Base-by-base conservation (phyloP, 2,888 invertebrate genomes). In the Caenorhabditis sp. region DNA sequence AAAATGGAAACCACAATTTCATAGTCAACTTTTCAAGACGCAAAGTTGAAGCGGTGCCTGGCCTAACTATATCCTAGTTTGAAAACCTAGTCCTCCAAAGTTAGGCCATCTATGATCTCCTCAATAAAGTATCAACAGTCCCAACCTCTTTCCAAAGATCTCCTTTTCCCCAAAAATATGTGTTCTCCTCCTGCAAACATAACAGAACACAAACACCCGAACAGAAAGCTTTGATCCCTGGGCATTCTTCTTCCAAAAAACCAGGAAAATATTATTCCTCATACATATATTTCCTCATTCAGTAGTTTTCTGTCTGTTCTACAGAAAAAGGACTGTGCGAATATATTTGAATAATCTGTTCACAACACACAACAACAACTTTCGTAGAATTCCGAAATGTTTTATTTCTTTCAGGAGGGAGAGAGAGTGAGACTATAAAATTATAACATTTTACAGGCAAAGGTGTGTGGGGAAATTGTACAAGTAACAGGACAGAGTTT, bases 371-470 rank as follows among this genome's bases (percentile, higher is more conserved):
- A 54, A 54, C 44, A 44, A 51, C 6, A 51, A 51, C n/a, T n/a
- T n/a, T n/a, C n/a, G 49, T 12, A 51, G 24, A 26, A 24, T 54
- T 54, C 24, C 54, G 19, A 26, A 54, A 24, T 10, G 14, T 54
- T 54, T 54, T 54, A 54, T 54, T 54, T 22, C 8, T 54, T 54
- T 54, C 24, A 22, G 26, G 54, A 22, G n/a, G n/a, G n/a, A n/a
- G n/a, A n/a, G n/a, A n/a, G n/a, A 24, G 19, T 26, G 26, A 24
- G 4, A 5, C 12, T 14, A 54, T 26, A 54, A 12, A 26, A 24
- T 28, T 68, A 54, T 68, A n/a, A n/a, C n/a, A 68, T 54, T 24
- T 54, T 68, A 68, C 68, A 68, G 68, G 68, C 68, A 68, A 66
- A 38, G 5, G 38, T 38, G 38, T 6, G n/a, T n/a, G n/a, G 38